Percentiles rank a stretch among this genome's conserved stretches.
phyloP scores from a whole-genome alignment of 2,888 invertebrate species.

The Chironomus riparius region DNA sequence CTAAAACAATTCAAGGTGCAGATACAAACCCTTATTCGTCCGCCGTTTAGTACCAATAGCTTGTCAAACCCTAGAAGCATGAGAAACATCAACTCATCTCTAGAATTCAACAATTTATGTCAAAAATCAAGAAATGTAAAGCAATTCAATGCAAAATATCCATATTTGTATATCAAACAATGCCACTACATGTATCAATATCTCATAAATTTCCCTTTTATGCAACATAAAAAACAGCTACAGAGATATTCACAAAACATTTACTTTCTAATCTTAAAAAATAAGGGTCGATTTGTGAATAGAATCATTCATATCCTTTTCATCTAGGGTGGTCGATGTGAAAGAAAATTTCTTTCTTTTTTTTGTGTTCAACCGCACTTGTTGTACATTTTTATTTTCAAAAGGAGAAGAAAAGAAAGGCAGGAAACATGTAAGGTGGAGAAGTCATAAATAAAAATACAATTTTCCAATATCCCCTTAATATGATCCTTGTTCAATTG shows the following conservation, averaged over 20 bases:
- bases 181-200: background rate
- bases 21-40: too few species aligned
- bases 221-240: background rate
- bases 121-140: too few species aligned
- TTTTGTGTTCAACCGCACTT: background rate
- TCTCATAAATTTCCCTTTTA: background rate
- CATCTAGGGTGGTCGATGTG: conserved; percentile 16
- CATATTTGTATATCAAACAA: background rate
- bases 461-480: conserved; percentile 8
- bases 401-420: background rate
- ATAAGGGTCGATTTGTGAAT: background rate
- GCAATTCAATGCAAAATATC: too few species aligned
- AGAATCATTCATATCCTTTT: background rate
- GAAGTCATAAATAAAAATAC: conserved; percentile 26
- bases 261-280: conserved; percentile 1
- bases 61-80: too few species aligned
- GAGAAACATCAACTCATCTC: too few species aligned
- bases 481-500: conserved; percentile 23
- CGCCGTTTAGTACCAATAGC: too few species aligned
- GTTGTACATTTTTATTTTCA: conserved; percentile 2
- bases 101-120: too few species aligned
- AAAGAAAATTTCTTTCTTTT: conserved; percentile 3
- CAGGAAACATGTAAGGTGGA: conserved; percentile 1
- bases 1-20: too few species aligned
- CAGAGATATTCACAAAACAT: conserved; percentile 14